phyloP scores from a whole-genome alignment of 53 echinoderm and acorn worm species.

The Glandiceps talaboti region DNA sequence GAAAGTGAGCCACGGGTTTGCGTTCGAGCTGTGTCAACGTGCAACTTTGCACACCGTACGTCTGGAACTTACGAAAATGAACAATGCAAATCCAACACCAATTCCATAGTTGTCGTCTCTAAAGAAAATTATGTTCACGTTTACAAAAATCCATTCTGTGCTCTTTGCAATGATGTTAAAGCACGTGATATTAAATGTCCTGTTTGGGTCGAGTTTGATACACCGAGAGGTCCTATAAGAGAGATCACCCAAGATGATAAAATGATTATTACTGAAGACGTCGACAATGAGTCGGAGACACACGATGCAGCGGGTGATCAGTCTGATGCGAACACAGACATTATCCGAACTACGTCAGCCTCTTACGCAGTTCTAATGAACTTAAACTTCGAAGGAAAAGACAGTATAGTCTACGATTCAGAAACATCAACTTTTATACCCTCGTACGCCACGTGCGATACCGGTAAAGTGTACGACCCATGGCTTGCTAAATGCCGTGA shows the following conservation, averaged over 20 bases:
- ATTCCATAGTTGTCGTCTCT: constrained; percentile 23
- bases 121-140: neutral
- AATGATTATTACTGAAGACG: neutral
- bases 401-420: neutral
- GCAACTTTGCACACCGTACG: constrained; percentile 6
- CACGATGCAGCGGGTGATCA: neutral
- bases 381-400: neutral
- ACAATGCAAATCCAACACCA: constrained; percentile 8
- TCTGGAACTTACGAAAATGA: neutral
- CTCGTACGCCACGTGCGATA: neutral
- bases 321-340: neutral
- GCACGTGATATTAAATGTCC: neutral
- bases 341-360: neutral
- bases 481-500: constrained; percentile 53
- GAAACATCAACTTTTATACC: neutral
- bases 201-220: neutral
- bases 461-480: constrained; percentile 69
- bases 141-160: constrained; percentile 69
- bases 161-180: constrained; percentile 64
- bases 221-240: neutral
- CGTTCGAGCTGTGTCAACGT: constrained; percentile 36
- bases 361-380: neutral
- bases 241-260: neutral
- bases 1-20: constrained; percentile 27
- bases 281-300: neutral